Evolutionary conservation across 1,140 invertebrate genomes (phyloP), one percentile per base, ranked within the genome.

Genomic region (Magallana gigas): DNA sequence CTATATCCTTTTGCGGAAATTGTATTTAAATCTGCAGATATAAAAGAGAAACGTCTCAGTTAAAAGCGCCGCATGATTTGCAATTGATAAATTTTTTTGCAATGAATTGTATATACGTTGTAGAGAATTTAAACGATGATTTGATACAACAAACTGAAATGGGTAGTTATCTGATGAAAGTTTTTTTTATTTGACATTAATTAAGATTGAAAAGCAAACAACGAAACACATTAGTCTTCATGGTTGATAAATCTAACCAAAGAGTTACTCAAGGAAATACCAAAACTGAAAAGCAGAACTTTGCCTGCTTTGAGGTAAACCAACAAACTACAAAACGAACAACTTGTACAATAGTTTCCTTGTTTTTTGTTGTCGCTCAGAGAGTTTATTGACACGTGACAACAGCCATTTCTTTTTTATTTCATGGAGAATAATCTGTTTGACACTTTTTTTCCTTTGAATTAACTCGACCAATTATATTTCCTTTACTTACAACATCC

Each of bases 241-340:
- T 76, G 68, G 68, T 76, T 76, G 68, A 76, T 23, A 29, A 29
- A 9, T 76, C 23, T 76, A 76, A 76, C 23, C 23, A 76, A 76
- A 29, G 11, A 71, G 23, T 29, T 3, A 11, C 29, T 23, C 11
- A 76, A 76, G 68, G 68, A 76, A 76, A 76, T 76, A 76, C 8
- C 68, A 76, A 76, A 71, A 76, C 23, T 23, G 18, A 76, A 76
- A 76, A 76, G 23, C 7, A 76, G 8, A 76, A 29, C 8, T 29
- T 18, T 36, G 68, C 36, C 23, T 76, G 7, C 23, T 76, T 36
- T 76, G 68, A 76, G 68, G 68, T 76, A 76, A 76, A 76, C 68
- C 68, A 76, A 76, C 68, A 36, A 8, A 9, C 9, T 76, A 11
- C 68, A 11, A 8, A 6, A 29, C 9, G 36, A 8, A 36, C 68